Evolutionary conservation across 2,113 vertebrate genomes (phyloP), one percentile per base, ranked within the genome.

Genomic region (Heliornis fulica): DNA sequence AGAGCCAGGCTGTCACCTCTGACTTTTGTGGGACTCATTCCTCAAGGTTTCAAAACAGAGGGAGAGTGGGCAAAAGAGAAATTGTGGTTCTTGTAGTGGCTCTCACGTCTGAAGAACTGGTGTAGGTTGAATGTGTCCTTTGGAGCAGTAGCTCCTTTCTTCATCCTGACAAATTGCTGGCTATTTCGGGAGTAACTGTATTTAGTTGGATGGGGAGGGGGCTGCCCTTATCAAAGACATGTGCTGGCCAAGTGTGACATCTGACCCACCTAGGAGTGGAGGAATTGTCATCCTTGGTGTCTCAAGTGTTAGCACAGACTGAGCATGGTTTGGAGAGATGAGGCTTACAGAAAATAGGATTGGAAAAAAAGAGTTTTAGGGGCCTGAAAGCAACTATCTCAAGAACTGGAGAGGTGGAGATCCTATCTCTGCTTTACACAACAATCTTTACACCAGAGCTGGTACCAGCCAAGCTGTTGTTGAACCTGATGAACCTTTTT

Each of bases 211-310:
- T 46, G 34, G 36, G 20, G 32, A 51, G 11, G 26, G 40, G 32
- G 23, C 11, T 74, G 64, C 36, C 57, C 20, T 90, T 59, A 80
- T 26, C 57, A 83, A 83, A 85, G 48, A 41, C 32, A 29, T 0
- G 0, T 0, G 1, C 29, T 79, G 56, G 32, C 46, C 51, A 60
- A 0, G 1, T 25, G n/a, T 53, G 50, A 43, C 20, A 83, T 25
- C 68, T 61, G 54, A 71, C 22, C 22, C 46, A 17, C 0, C 0
- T 4, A 31, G 20, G 48, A 72, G 11, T 11, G 1, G 2, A 79
- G 65, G 29, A 83, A 77, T 11, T 23, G 40, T 19, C 28, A 64
- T 28, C 29, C 79, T 65, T 26, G 50, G 16, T 8, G 18, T 56
- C 63, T 51, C 10, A 32, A 41, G 29, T 14, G 25, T 66, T 38